Conservation (phyloP, 1,140 invertebrate species). For the Octopus bimaculoides region DNA sequence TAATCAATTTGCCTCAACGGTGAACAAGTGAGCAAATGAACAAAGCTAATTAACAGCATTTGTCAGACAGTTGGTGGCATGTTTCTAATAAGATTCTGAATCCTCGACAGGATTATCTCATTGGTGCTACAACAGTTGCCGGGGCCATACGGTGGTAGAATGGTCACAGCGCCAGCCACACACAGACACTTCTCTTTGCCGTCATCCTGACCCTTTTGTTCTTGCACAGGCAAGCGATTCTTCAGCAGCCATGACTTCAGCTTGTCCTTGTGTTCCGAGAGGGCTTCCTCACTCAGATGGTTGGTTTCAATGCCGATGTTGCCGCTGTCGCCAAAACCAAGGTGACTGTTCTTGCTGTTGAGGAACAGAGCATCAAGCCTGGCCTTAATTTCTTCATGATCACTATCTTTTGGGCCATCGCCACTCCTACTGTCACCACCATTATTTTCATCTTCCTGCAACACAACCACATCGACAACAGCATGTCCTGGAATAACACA, state of each 20-base stretch:
- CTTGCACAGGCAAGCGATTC: conserved; percentile 45
- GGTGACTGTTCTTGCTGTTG: too few species aligned
- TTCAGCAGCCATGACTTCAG: conserved; percentile 50
- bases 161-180: conserved; percentile 46
- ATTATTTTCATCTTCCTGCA: too few species aligned
- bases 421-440: too few species aligned
- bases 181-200: conserved; percentile 33
- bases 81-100: conserved; percentile 53
- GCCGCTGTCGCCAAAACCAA: conserved; percentile 20
- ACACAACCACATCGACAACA: too few species aligned
- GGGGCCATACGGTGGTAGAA: conserved; percentile 49
- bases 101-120: conserved; percentile 53
- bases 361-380: too few species aligned
- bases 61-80: conserved; percentile 36
- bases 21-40: too few species aligned
- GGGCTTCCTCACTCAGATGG: conserved; percentile 20
- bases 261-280: conserved; percentile 35
- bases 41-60: too few species aligned
- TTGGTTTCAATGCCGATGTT: conserved; percentile 29
- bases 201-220: conserved; percentile 18
- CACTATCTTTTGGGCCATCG: too few species aligned
- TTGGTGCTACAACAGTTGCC: conserved; percentile 52
- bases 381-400: too few species aligned
- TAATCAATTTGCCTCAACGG: too few species aligned
- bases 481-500: too few species aligned